phyloP scores from a whole-genome alignment of 2,888 invertebrate species.

The Lasius fuliginosus region DNA sequence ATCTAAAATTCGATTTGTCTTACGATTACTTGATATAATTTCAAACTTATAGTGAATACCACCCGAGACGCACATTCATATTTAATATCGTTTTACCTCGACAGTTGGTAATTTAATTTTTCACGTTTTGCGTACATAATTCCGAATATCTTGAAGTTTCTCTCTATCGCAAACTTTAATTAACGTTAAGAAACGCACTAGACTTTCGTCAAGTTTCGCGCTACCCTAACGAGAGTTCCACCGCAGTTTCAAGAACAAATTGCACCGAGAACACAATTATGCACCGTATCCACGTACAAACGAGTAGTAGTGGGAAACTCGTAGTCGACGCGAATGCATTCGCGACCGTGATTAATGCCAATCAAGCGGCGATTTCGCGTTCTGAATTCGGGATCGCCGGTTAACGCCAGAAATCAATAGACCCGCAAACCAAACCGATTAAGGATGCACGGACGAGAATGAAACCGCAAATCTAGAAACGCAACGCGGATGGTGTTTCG shows the following conservation, averaged over 20 bases:
- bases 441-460: constrained; percentile 63
- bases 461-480: constrained; percentile 60
- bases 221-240: background rate
- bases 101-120: constrained; percentile 25
- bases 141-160: constrained; percentile 1
- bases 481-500: constrained; percentile 44
- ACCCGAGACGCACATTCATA: background rate
- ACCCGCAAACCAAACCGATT: constrained; percentile 63
- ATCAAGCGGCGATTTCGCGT: constrained; percentile 64
- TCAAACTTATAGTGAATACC: background rate
- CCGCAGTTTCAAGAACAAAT: constrained; percentile 32
- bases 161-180: constrained; percentile 26
- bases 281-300: background rate
- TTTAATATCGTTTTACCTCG: constrained; percentile 8
- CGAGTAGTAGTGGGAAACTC: constrained; percentile 4
- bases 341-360: constrained; percentile 60
- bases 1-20: background rate
- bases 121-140: constrained; percentile 27
- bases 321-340: constrained; percentile 27
- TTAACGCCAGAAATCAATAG: constrained; percentile 69
- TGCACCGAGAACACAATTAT: background rate
- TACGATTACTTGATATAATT: background rate
- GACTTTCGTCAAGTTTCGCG: constrained; percentile 4
- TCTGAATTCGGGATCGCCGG: constrained; percentile 66
- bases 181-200: constrained; percentile 28